Evolutionary conservation across 2,888 invertebrate genomes (phyloP), one percentile per base, ranked within the genome.

Genomic region (Drosophila putrida): DNA sequence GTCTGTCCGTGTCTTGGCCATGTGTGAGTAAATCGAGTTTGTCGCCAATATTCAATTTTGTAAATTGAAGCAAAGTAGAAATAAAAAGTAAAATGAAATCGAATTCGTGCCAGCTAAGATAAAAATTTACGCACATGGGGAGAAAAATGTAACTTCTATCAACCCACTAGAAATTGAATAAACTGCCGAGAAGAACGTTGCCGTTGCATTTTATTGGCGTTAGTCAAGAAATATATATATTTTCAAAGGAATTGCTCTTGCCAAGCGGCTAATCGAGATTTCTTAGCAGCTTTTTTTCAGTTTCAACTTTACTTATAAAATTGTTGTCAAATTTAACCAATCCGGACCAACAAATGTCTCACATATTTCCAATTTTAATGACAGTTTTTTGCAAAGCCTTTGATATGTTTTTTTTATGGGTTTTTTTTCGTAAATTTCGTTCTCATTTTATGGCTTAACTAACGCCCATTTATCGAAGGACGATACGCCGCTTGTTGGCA

Each of bases 1-100:
- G 35, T 25, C 4, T n/a, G 43, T 9, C n/a, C 15, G 57, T 25
- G 60, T 53, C n/a, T n/a, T 43, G 6, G 6, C 49, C 60, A 41
- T 74, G 75, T 65, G 77, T 69, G 75, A 66, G 70, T 54, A 82
- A 85, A 85, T 86, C 75, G 86, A 86, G 88, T 83, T 86, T 79
- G 80, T 75, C 72, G 80, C 83, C 87, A 83, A 86, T 83, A 88
- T 87, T 88, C 88, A 87, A 87, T 87, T 87, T 87, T 78, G 75
- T 80, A 85, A 85, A 87, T 88, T 87, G 87, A 83, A 78, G 71
- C 72, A 85, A 85, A 82, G 80, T 71, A 75, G 66, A 75, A 82
- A 74, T 64, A 69, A 71, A 72, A 71, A 77, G 54, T 64, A 46
- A 50, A 71, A 65, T 55, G 49, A 82, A 81, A 81, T 81, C 71